These are phyloP conservation scores for Hirtodrosophila alboralis DNA, from an alignment of 2,888 invertebrate species.

Conservation along the genomic window DNA sequence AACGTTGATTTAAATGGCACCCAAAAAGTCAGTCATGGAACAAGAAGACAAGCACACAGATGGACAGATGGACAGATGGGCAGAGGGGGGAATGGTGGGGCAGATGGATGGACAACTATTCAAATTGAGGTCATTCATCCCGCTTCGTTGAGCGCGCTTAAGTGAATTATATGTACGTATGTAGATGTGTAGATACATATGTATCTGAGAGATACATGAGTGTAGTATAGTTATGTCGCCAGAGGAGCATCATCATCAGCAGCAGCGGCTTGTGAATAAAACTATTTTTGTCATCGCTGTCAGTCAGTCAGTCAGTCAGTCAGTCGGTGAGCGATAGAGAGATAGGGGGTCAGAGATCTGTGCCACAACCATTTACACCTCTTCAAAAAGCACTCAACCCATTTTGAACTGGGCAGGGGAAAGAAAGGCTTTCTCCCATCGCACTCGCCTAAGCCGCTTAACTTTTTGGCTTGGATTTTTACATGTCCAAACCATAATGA, in stretches of 20 bases:
- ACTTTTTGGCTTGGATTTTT: slow-evolving; percentile 19
- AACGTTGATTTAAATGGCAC: slow-evolving; percentile 77
- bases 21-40: slow-evolving; percentile 65
- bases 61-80: slow-evolving; percentile 2
- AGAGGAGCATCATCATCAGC: slow-evolving; percentile 3
- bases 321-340: slow-evolving; percentile 1
- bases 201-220: slow-evolving; percentile 42
- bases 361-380: slow-evolving; percentile 52
- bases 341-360: slow-evolving; percentile 24
- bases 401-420: slow-evolving; percentile 24
- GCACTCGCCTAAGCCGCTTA: slow-evolving; percentile 48
- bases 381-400: slow-evolving; percentile 51
- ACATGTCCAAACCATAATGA: slow-evolving; percentile 52
- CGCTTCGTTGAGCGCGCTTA: slow-evolving; percentile 81
- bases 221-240: slow-evolving; percentile 42
- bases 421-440: slow-evolving; percentile 52
- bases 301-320: slow-evolving; percentile 4
- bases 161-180: slow-evolving; percentile 73
- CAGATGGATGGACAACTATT: slow-evolving; percentile 69
- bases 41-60: slow-evolving; percentile 45
- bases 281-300: slow-evolving; percentile 50
- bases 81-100: slow-evolving; percentile 7
- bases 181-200: slow-evolving; percentile 12
- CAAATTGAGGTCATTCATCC: slow-evolving; percentile 81
- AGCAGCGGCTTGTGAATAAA: slow-evolving; percentile 21